Conservation (phyloP, 2,888 invertebrate species). For the Agapetus fuscipes region DNA sequence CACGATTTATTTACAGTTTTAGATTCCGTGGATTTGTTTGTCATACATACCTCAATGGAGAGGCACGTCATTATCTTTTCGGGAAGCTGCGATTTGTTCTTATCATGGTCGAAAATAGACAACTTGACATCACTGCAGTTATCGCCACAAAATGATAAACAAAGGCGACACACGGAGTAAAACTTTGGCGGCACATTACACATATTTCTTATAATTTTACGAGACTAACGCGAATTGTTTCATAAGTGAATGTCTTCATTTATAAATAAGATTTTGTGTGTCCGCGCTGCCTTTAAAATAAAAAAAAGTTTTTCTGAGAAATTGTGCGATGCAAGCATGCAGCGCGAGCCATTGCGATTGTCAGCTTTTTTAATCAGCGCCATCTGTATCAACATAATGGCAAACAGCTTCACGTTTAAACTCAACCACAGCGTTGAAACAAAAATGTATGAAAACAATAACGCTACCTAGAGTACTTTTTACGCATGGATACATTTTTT, state of each 20-base stretch:
- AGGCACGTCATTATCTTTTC: constrained; percentile 70
- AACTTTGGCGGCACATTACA: constrained; percentile 88
- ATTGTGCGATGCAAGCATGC: constrained; percentile 19
- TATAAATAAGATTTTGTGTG: constrained; percentile 15
- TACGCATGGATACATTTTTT: no score
- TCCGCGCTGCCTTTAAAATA: constrained; percentile 15
- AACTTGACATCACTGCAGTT: constrained; percentile 63
- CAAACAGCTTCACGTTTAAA: no score
- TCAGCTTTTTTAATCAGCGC: constrained; percentile 17
- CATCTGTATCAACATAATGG: constrained; percentile 14
- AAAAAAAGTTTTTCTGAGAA: constrained; percentile 17
- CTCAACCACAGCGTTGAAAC: no score
- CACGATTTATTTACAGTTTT: no score
- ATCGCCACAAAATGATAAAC: constrained; percentile 71
- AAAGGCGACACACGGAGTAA: constrained; percentile 89
- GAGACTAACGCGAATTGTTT: constrained; percentile 25
- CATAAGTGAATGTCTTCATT: constrained; percentile 6
- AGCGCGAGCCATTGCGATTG: constrained; percentile 20
- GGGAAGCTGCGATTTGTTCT: constrained; percentile 56
- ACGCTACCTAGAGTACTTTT: no score
- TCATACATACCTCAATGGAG: constrained; percentile 65
- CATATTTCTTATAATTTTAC: constrained; percentile 60
- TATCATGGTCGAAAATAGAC: constrained; percentile 69
- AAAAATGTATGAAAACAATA: no score
- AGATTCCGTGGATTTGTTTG: no score